Base-by-base conservation (phyloP, 1,140 invertebrate species). In the Eurosta solidaginis region DNA sequence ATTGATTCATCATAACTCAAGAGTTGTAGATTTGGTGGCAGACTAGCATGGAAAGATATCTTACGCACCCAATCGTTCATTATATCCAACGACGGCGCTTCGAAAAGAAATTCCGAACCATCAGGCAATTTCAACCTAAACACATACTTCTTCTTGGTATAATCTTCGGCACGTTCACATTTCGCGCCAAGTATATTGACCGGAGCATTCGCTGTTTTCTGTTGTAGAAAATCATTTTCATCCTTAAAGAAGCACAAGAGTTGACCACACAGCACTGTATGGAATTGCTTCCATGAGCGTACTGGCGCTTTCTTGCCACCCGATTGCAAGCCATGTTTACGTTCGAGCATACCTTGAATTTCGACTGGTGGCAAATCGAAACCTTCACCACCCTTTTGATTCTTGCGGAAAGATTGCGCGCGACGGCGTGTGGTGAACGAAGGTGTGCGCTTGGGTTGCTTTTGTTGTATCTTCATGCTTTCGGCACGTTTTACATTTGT, bases 161-260 rank as follows among this genome's bases (percentile, higher is more conserved):
- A 99, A 88, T 99, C 96, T 54, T 93, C 92, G 1, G 97, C 97
- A 47, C 94, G 92, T 79, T 93, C 92, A 89, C 96, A 97, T 52
- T 91, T 88, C 0, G 90, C 90, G 80, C 96, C 94, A 79, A 96
- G 92, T 74, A 99, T 94, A 73, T 94, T 96, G 5, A 99, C 92
- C 0, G 97, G 97, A 0, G 97, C 94, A 3, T 94, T 93, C 0
- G 95, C 93, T 0, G 96, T 95, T 89, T 98, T 97, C 81, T 94
- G 93, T 77, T 93, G 92, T 52, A 92, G 89, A 88, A 98, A 98
- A 90, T 97, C 96, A 79, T 94, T 93, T 83, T 95, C 93, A 86
- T 98, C 97, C 86, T 97, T 96, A 90, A 99, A 99, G 93, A 99
- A 99, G 89, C 97, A 99, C 27, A 99, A 89, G 78, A 99, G 88